Evolutionary conservation across 2,888 invertebrate species (phyloP).

Genomic region (Pammene aurita): DNA sequence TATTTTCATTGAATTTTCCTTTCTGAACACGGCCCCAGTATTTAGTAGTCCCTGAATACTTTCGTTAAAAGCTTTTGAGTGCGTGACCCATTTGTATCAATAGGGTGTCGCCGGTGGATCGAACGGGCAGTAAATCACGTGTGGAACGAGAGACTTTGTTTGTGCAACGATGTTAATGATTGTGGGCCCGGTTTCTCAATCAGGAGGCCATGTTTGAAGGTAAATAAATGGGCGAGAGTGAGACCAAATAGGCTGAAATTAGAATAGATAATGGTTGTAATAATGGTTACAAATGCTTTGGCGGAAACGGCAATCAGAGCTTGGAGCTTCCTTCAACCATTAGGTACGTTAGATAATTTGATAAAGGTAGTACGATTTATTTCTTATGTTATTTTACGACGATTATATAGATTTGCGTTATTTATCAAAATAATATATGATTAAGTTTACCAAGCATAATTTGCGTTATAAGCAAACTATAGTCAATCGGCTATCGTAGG

Average conservation of each 20-base stretch:
- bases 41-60: conserved; percentile 61
- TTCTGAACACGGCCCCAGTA: conserved; percentile 41
- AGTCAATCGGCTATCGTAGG: no score
- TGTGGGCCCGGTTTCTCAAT: conserved; percentile 34
- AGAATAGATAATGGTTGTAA: conserved; percentile 21
- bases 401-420: no score
- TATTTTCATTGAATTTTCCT: background rate
- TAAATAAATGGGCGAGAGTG: conserved; percentile 21
- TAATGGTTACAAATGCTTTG: conserved; percentile 34
- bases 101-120: conserved; percentile 66
- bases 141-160: conserved; percentile 36
- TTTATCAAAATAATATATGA: background rate
- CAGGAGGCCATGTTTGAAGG: conserved; percentile 32
- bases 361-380: background rate
- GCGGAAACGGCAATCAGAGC: conserved; percentile 18
- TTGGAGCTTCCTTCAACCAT: background rate
- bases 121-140: conserved; percentile 72
- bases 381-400: conserved; percentile 4
- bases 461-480: background rate
- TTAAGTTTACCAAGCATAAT: background rate
- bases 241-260: conserved; percentile 14
- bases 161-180: conserved; percentile 37
- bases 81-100: conserved; percentile 74
- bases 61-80: conserved; percentile 73
- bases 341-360: background rate